Evolutionary conservation across 2,113 vertebrate species (phyloP).

Genomic region (Malurus cyaneus): DNA sequence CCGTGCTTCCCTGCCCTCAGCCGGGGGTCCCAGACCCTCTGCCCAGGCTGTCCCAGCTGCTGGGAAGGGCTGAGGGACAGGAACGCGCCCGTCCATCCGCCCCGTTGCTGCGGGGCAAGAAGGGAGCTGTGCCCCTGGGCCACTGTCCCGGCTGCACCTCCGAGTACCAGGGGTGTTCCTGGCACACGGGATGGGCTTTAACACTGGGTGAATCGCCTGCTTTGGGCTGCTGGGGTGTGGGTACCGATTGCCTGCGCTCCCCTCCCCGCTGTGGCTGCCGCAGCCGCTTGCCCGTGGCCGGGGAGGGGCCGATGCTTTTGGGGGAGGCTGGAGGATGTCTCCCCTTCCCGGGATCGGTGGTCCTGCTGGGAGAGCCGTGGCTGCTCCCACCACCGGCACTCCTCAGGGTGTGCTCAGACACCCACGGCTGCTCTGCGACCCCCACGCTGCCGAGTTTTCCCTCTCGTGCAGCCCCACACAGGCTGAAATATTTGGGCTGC

Average conservation of each 20-base stretch:
- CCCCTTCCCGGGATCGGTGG: rapidly evolving
- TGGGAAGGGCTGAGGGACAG: not conserved
- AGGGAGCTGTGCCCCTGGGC: not conserved
- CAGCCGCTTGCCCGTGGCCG: not conserved
- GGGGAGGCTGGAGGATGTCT: rapidly evolving
- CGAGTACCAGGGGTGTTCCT: rapidly evolving
- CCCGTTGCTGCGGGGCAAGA: not conserved
- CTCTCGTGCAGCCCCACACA: not conserved
- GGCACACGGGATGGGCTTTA: not conserved
- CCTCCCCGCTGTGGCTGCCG: not conserved
- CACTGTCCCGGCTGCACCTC: not conserved
- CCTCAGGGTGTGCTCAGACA: rapidly evolving
- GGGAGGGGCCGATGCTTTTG: rapidly evolving
- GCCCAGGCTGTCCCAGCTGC: not conserved
- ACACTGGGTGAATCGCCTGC: rapidly evolving
- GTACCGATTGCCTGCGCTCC: not conserved
- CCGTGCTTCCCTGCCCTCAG: not conserved
- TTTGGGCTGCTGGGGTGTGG: not conserved
- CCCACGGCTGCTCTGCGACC: not conserved
- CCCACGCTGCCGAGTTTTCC: not conserved
- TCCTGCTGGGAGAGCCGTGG: not conserved
- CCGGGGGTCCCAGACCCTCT: too few relatives aligned
- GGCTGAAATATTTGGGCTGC: not conserved
- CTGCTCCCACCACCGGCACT: not conserved
- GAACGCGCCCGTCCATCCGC: rapidly evolving